A percentile compares a stretch with the other conserved stretches of the same genome.
Conservation (phyloP, 2,888 invertebrate genomes). For the Eupelmus urozonus region DNA sequence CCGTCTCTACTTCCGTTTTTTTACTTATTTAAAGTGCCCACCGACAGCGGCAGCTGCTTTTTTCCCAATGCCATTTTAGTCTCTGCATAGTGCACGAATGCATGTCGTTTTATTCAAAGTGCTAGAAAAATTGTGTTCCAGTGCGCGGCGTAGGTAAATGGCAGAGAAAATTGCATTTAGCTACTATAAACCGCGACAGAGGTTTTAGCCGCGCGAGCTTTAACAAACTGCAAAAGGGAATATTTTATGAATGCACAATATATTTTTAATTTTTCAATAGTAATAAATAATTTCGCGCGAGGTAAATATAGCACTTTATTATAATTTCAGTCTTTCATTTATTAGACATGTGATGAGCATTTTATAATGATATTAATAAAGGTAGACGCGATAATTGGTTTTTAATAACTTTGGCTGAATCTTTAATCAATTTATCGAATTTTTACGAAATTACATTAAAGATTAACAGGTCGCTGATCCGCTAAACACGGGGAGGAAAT, state of each 20-base stretch:
- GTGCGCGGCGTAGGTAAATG: conserved; percentile 20
- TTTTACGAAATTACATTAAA: conserved; percentile 35
- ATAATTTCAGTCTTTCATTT: no score
- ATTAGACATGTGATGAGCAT: no score
- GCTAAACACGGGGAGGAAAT: conserved; percentile 50
- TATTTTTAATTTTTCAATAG: background rate
- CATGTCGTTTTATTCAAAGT: conserved; percentile 16
- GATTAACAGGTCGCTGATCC: conserved; percentile 44
- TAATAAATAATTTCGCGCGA: no score
- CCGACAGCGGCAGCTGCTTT: background rate
- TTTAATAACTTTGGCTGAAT: background rate
- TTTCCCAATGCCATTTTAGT: conserved; percentile 40
- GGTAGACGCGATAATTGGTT: background rate
- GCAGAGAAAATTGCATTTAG: conserved; percentile 29
- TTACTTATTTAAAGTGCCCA: conserved; percentile 11
- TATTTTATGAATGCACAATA: background rate
- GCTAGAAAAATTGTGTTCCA: conserved; percentile 32
- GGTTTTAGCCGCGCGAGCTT: conserved; percentile 1
- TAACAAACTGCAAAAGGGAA: background rate
- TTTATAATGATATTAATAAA: background rate
- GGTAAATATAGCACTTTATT: no score
- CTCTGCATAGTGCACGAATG: background rate
- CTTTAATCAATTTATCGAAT: conserved; percentile 15
- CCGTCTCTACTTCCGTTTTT: conserved; percentile 6
- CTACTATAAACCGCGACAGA: conserved; percentile 12